These are phyloP conservation scores for Drosophila tristis DNA, from an alignment of 1,140 invertebrate species.

Conservation along the genomic window DNA sequence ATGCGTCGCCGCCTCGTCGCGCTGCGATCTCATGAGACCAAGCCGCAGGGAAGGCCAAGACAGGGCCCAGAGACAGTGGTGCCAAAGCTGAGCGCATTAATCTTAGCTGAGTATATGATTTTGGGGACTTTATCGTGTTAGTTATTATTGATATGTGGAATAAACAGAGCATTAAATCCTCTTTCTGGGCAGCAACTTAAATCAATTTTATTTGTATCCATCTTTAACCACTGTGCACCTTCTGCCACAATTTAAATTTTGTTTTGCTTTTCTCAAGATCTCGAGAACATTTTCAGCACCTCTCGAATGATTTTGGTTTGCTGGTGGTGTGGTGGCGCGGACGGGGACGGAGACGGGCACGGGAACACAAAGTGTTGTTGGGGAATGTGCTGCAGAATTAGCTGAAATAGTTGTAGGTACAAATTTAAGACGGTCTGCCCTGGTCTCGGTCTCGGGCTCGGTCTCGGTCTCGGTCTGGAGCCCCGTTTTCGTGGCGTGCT, in stretches of 20 bases:
- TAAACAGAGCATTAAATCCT: no score
- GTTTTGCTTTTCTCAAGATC: slow-evolving; percentile 49
- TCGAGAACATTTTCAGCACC: slow-evolving; percentile 67
- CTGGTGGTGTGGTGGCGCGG: slow-evolving; percentile 6
- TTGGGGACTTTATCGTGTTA: no score
- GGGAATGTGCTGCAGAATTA: slow-evolving; percentile 76
- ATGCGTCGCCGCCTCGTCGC: slow-evolving; percentile 55
- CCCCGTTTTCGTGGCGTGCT: slow-evolving; percentile 5
- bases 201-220: background rate
- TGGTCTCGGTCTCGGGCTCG: slow-evolving; percentile 24
- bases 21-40: slow-evolving; percentile 39
- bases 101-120: no score
- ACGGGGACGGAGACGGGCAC: background rate
- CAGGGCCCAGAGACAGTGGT: slow-evolving; percentile 41
- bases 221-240: slow-evolving; percentile 13
- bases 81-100: no score
- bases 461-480: slow-evolving; percentile 16
- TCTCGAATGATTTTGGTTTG: slow-evolving; percentile 11
- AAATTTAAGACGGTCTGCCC: slow-evolving; percentile 67
- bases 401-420: slow-evolving; percentile 83
- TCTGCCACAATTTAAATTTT: slow-evolving; percentile 51
- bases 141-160: no score
- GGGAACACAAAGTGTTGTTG: slow-evolving; percentile 52
- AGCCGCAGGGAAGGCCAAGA: slow-evolving; percentile 13
- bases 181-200: no score